Conservation (phyloP, 2,888 invertebrate genomes). For the Endomychus coccineus region DNA sequence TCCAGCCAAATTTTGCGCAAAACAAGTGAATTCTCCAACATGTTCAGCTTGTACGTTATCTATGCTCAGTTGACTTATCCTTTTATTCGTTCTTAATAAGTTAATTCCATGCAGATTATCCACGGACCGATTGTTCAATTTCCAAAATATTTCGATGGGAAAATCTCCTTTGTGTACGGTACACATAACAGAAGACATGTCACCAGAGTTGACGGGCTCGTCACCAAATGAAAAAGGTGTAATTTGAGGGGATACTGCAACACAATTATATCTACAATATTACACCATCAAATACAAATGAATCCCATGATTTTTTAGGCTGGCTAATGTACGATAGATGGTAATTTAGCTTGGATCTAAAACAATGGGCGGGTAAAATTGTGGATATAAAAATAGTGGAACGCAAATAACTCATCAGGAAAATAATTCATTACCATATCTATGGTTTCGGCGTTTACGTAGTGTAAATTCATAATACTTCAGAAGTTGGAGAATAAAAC, state of each 20-base stretch:
- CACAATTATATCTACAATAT: too few relatives aligned
- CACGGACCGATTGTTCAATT: slow-evolving; percentile 57
- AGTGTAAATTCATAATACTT: too few relatives aligned
- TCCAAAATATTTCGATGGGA: slow-evolving; percentile 67
- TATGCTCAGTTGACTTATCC: slow-evolving; percentile 56
- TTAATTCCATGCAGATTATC: slow-evolving; percentile 33
- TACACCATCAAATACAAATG: too few relatives aligned
- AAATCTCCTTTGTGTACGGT: slow-evolving; percentile 66
- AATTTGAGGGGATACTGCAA: slow-evolving; percentile 36
- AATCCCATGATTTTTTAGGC: too few relatives aligned
- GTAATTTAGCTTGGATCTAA: background rate
- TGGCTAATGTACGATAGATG: too few relatives aligned
- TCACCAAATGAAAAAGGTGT: slow-evolving; percentile 41
- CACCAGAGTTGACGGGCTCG: slow-evolving; percentile 61
- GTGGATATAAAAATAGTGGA: too few relatives aligned
- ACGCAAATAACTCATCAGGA: too few relatives aligned
- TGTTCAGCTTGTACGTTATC: slow-evolving; percentile 64
- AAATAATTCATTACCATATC: too few relatives aligned
- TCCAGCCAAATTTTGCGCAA: slow-evolving; percentile 56
- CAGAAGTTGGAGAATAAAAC: too few relatives aligned
- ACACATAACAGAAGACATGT: slow-evolving; percentile 61
- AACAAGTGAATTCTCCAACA: slow-evolving; percentile 69
- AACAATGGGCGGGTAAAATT: background rate
- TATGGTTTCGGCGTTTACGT: too few relatives aligned
- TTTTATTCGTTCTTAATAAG: slow-evolving; percentile 48